Evolutionary conservation across 2,113 vertebrate genomes (phyloP).

Genomic region (Lasiurus borealis): DNA sequence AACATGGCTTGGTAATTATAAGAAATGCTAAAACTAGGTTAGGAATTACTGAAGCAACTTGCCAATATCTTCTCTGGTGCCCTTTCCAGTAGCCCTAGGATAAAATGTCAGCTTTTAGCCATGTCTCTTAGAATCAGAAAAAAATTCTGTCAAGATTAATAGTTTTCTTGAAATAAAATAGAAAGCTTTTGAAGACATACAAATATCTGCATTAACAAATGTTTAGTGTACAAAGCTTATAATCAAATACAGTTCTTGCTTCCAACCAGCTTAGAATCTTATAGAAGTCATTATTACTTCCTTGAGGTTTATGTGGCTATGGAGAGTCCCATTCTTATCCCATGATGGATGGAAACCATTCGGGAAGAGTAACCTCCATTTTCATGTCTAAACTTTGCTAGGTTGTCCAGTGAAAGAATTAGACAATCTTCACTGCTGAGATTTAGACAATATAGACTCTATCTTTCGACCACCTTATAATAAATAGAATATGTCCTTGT

Average conservation of each 20-base stretch:
- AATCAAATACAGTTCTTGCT: background rate
- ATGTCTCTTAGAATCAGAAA: background rate
- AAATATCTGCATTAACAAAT: background rate
- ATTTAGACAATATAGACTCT: background rate
- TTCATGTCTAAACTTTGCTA: background rate
- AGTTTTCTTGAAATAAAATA: background rate
- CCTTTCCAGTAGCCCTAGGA: background rate
- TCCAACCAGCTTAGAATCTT: background rate
- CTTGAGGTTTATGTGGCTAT: background rate
- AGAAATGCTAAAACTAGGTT: background rate
- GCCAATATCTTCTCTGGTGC: background rate
- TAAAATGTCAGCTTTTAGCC: background rate
- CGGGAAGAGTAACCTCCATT: background rate
- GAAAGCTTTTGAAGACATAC: background rate
- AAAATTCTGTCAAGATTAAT: background rate
- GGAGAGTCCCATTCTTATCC: background rate
- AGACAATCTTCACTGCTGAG: background rate
- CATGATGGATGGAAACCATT: background rate
- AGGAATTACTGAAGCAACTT: background rate
- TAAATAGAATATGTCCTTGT: background rate
- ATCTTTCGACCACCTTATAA: background rate
- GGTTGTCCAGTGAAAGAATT: background rate
- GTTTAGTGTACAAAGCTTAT: background rate
- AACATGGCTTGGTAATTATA: background rate
- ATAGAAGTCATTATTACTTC: background rate